phyloP scores from a whole-genome alignment of 2,888 invertebrate genomes.

The Gryllus longicercus region DNA sequence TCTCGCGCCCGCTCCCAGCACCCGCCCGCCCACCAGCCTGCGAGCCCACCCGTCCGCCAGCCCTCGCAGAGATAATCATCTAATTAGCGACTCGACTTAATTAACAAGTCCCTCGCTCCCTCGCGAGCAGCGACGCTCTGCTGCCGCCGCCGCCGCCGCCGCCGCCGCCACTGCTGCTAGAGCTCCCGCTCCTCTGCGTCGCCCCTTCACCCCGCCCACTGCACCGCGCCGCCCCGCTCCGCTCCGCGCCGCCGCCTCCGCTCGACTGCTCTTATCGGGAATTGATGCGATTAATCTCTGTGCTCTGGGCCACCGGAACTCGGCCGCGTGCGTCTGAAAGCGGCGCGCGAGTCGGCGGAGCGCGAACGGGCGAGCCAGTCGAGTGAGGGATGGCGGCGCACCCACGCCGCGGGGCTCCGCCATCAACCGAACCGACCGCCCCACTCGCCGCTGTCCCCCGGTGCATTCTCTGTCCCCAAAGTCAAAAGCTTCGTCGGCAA shows the following conservation, averaged over 20 bases:
- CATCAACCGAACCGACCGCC: too few relatives aligned
- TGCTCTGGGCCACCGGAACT: neutral
- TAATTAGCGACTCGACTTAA: conserved; percentile 17
- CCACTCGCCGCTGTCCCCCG: too few relatives aligned
- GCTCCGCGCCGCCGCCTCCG: neutral
- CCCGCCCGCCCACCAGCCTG: neutral
- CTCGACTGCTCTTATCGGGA: conserved; percentile 10
- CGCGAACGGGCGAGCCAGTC: neutral
- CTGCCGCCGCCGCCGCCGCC: neutral
- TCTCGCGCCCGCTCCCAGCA: neutral
- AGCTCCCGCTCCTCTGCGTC: neutral
- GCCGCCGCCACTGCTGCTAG: neutral
- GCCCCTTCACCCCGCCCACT: neutral
- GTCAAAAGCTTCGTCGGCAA: too few relatives aligned
- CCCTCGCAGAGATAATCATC: neutral
- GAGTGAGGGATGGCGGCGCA: too few relatives aligned
- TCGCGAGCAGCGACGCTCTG: neutral
- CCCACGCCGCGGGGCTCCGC: too few relatives aligned
- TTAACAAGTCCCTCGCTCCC: conserved; percentile 7
- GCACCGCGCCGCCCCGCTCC: neutral
- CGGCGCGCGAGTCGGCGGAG: conserved; percentile 17
- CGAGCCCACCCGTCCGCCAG: neutral
- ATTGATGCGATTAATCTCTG: conserved; percentile 10
- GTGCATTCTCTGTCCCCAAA: too few relatives aligned
- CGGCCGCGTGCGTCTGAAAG: conserved; percentile 17